A percentile compares a stretch with the other conserved stretches of the same genome.
These are phyloP conservation scores for Erinaceus europaeus DNA, from an alignment of 2,113 vertebrate genomes.

Conservation along the genomic window DNA sequence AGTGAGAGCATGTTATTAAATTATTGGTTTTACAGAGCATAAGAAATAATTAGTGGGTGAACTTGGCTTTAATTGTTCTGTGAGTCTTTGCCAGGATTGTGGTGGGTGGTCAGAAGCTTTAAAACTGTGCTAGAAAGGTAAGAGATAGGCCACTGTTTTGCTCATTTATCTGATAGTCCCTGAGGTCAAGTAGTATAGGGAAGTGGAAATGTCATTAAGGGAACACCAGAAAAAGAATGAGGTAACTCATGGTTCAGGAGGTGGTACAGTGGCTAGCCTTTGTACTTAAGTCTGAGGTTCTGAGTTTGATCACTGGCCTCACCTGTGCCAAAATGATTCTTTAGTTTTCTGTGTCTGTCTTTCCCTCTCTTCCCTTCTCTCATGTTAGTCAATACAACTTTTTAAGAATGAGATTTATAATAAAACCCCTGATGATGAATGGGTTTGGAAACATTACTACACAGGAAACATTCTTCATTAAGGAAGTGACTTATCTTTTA, in stretches of 20 bases:
- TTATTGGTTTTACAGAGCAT: neutral
- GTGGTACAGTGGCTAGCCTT: too few relatives aligned
- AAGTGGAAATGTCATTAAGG: neutral
- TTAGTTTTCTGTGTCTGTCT: too few relatives aligned
- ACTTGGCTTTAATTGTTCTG: neutral
- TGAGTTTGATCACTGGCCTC: too few relatives aligned
- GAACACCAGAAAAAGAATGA: neutral
- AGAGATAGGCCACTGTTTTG: neutral
- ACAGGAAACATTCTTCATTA: neutral
- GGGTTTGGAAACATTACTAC: neutral
- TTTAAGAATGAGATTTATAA: neutral
- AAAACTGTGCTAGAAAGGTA: neutral
- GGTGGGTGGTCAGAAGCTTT: neutral
- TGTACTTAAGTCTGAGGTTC: too few relatives aligned
- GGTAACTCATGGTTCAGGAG: neutral
- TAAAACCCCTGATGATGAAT: too few relatives aligned
- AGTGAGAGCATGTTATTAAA: neutral
- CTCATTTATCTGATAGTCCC: neutral
- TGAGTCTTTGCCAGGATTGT: neutral
- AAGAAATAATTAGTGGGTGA: neutral
- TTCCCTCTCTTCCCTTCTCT: too few relatives aligned
- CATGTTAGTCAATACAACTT: too few relatives aligned
- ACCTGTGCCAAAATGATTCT: too few relatives aligned
- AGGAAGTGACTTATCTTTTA: neutral
- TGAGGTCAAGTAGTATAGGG: neutral